Evolutionary conservation across 2,888 invertebrate genomes (phyloP).

Genomic region (Lymantria dispar): DNA sequence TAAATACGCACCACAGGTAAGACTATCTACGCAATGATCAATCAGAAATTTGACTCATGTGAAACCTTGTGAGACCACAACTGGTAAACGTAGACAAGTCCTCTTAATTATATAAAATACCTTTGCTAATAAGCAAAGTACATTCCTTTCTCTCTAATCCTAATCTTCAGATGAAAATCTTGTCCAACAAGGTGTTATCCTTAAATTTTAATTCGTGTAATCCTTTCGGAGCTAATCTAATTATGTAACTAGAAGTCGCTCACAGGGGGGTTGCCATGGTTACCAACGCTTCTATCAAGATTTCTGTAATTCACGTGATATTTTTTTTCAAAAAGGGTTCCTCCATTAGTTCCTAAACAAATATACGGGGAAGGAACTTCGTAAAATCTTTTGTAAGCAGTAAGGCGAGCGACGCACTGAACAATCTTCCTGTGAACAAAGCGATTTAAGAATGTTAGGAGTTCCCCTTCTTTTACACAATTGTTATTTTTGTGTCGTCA

Average conservation of each 20-base stretch:
- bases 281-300: conserved; percentile 34
- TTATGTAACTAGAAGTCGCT: conserved; percentile 35
- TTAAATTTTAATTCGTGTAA: conserved; percentile 39
- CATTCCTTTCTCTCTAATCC: background rate
- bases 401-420: conserved; percentile 51
- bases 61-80: background rate
- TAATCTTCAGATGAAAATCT: background rate
- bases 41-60: too few relatives aligned
- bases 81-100: background rate
- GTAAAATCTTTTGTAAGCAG: conserved; percentile 47
- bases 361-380: conserved; percentile 44
- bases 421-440: conserved; percentile 55
- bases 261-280: conserved; percentile 50
- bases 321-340: conserved; percentile 46
- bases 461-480: conserved; percentile 61
- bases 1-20: too few relatives aligned
- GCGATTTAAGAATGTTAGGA: conserved; percentile 43
- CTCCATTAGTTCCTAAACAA: conserved; percentile 45
- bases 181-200: conserved; percentile 26
- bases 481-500: conserved; percentile 65
- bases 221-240: conserved; percentile 38
- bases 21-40: too few relatives aligned
- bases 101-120: background rate
- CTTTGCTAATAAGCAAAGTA: background rate
- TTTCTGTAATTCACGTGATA: conserved; percentile 35